Evolutionary conservation across 2,797 vertebrate genomes (phyloP).

Genomic region (Mastacembelus armatus): DNA sequence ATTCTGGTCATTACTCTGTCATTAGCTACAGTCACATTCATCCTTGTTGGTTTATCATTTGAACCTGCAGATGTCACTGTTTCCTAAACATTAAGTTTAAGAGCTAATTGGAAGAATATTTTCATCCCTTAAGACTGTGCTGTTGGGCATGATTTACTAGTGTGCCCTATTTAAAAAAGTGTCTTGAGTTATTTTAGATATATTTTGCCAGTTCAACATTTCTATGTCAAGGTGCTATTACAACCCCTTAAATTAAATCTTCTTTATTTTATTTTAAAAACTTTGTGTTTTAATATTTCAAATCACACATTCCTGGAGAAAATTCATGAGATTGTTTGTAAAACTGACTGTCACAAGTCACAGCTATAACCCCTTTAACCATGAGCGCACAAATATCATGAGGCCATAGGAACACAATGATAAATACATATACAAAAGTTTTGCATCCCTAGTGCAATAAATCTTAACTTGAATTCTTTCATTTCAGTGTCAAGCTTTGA

Average conservation of each 20-base stretch:
- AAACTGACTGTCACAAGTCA: slow-evolving; percentile 19
- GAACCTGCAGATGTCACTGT: slow-evolving; percentile 30
- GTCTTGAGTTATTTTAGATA: slow-evolving; percentile 21
- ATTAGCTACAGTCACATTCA: slow-evolving; percentile 35
- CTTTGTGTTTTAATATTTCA: slow-evolving; percentile 14
- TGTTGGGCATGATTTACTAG: slow-evolving; percentile 25
- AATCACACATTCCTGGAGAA: slow-evolving; percentile 6
- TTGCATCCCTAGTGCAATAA: slow-evolving; percentile 73
- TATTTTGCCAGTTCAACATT: not conserved
- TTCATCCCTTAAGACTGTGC: slow-evolving; percentile 69
- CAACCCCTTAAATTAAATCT: slow-evolving; percentile 8
- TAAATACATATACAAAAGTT: slow-evolving; percentile 75
- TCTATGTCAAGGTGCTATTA: slow-evolving; percentile 25
- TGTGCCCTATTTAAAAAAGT: slow-evolving; percentile 2
- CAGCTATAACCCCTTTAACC: slow-evolving; percentile 34
- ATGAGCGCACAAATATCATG: slow-evolving; percentile 41
- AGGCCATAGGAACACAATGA: slow-evolving; percentile 67
- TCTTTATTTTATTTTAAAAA: slow-evolving; percentile 13
- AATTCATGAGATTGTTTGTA: not conserved
- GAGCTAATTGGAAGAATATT: slow-evolving; percentile 26
- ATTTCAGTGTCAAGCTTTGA: slow-evolving; percentile 70
- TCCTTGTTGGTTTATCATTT: slow-evolving; percentile 2
- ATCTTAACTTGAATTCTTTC: slow-evolving; percentile 80
- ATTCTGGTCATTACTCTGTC: slow-evolving; percentile 29
- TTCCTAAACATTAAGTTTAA: slow-evolving; percentile 21